Percentiles rank a stretch among this genome's conserved stretches.
These are phyloP conservation scores for Zootoca vivipara DNA, from an alignment of 2,113 vertebrate species.

Conservation along the genomic window DNA sequence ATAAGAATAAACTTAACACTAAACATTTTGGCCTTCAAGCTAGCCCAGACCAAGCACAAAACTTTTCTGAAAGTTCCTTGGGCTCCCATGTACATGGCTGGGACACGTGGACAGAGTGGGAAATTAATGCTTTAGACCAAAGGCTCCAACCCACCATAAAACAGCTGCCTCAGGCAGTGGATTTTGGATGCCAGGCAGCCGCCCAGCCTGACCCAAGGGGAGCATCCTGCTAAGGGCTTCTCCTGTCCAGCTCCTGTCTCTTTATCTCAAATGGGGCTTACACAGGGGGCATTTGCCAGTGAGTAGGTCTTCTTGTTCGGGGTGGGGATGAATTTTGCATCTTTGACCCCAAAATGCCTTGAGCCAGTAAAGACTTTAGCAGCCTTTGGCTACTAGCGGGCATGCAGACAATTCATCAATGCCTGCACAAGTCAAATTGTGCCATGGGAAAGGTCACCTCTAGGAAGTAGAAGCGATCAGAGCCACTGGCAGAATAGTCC, in stretches of 20 bases:
- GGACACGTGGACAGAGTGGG: background rate
- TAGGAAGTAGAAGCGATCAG: constrained; percentile 93
- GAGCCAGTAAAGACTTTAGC: background rate
- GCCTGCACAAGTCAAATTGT: background rate
- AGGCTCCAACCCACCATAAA: background rate
- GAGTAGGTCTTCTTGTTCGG: background rate
- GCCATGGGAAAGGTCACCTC: constrained; percentile 76
- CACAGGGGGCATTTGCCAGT: background rate
- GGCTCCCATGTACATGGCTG: background rate
- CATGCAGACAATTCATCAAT: background rate
- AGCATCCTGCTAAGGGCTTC: too few species aligned
- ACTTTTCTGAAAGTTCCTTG: background rate
- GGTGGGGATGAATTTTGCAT: background rate
- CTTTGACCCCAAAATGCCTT: background rate
- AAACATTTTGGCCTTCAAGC: background rate
- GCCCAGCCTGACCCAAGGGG: too few species aligned
- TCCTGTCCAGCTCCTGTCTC: too few species aligned
- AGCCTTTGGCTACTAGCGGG: background rate
- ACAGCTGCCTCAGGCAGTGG: too few species aligned
- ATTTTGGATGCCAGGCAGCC: background rate
- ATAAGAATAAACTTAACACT: too few species aligned
- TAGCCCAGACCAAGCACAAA: background rate
- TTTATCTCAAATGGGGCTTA: background rate
- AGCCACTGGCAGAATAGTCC: constrained; percentile 83
- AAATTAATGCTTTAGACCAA: background rate